These are phyloP conservation scores for Tapirus indicus DNA, from an alignment of 2,797 vertebrate genomes.

Conservation along the genomic window DNA sequence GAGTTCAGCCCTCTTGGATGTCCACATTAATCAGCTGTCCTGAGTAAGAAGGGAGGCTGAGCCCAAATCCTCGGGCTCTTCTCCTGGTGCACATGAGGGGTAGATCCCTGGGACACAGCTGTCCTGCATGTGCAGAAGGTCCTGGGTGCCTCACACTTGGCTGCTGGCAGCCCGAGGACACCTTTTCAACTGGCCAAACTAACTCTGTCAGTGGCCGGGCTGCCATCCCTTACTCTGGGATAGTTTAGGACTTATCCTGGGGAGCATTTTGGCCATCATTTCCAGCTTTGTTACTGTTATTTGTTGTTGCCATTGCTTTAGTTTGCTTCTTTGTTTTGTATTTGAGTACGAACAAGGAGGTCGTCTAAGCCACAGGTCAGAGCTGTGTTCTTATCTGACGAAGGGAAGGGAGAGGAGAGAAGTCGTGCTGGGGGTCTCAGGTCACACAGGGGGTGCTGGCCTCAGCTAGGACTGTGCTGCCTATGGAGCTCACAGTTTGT, in stretches of 20 bases:
- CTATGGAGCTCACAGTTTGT: too few relatives aligned
- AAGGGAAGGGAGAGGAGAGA: too few relatives aligned
- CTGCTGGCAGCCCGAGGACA: background rate
- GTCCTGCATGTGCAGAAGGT: rapidly evolving
- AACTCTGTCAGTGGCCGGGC: background rate
- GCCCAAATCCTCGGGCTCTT: rapidly evolving
- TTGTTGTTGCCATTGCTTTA: background rate
- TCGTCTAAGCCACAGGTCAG: too few relatives aligned
- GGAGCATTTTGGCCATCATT: background rate
- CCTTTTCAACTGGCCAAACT: background rate
- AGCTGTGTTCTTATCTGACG: too few relatives aligned
- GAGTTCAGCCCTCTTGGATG: background rate
- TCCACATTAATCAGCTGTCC: rapidly evolving
- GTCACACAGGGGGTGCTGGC: too few relatives aligned
- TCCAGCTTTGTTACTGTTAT: background rate
- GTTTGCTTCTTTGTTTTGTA: too few relatives aligned
- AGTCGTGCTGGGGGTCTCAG: too few relatives aligned
- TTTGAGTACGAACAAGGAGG: too few relatives aligned
- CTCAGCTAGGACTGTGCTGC: too few relatives aligned
- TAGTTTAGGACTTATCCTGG: background rate
- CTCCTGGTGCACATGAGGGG: background rate
- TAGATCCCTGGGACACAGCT: background rate
- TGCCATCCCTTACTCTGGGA: background rate
- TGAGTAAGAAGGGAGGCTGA: background rate
- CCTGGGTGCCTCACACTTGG: background rate